Conservation (phyloP, 2,113 vertebrate species). For the Mugil cephalus region DNA sequence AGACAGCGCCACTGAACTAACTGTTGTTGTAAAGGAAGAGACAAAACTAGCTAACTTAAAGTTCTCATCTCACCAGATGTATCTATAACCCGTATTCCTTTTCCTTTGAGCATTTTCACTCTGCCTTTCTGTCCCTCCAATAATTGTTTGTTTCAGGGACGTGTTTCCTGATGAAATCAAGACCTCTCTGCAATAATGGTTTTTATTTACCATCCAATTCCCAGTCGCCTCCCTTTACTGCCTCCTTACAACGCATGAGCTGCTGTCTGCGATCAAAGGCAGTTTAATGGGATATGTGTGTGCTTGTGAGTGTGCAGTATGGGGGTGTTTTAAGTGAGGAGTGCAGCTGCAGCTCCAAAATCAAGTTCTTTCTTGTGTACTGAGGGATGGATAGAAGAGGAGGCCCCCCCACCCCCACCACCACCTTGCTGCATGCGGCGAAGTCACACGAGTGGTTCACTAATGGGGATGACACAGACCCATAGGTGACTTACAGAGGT, state of each 20-base stretch:
- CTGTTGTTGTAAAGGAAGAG: constrained; percentile 2
- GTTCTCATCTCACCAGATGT: constrained; percentile 5
- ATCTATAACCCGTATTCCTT: constrained; percentile 2
- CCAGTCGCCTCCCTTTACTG: constrained; percentile 11
- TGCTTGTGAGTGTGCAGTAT: constrained; percentile 12
- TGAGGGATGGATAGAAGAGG: constrained; percentile 15
- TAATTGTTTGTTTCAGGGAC: constrained; percentile 9
- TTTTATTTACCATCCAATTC: constrained; percentile 25
- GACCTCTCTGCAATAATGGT: constrained; percentile 1
- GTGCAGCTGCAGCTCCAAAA: constrained; percentile 68
- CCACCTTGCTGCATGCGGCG: constrained; percentile 51
- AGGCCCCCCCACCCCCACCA: constrained; percentile 16
- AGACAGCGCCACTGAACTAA: too few species aligned
- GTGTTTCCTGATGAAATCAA: constrained; percentile 41
- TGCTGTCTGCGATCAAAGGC: constrained; percentile 46
- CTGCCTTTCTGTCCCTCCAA: background rate
- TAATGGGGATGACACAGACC: constrained; percentile 12
- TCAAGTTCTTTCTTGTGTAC: constrained; percentile 56
- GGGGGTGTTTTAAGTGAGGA: constrained; percentile 24
- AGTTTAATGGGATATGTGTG: constrained; percentile 41
- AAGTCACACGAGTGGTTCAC: constrained; percentile 18
- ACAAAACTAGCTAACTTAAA: background rate
- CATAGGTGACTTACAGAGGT: constrained; percentile 2
- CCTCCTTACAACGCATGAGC: constrained; percentile 16
- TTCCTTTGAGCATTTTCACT: constrained; percentile 20